These are phyloP conservation scores for Atlantisia rogersi DNA, from an alignment of 2,113 vertebrate species.

Conservation along the genomic window DNA sequence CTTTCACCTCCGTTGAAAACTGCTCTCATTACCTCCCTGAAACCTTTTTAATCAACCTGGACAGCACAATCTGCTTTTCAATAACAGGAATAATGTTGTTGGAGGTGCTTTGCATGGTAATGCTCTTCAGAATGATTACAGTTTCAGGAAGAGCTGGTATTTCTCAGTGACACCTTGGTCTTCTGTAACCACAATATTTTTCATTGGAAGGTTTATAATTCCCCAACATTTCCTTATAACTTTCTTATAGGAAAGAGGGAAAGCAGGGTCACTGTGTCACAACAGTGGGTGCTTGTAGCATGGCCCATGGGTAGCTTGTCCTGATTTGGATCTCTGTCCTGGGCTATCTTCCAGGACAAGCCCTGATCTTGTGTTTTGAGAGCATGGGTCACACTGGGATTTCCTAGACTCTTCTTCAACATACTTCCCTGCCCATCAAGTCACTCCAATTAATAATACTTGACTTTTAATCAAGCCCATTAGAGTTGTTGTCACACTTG, in stretches of 20 bases:
- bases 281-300: not conserved
- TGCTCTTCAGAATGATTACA: fast-evolving
- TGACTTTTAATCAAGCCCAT: not conserved
- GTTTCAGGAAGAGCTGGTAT: not conserved
- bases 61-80: not conserved
- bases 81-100: not conserved
- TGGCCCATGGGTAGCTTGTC: not conserved
- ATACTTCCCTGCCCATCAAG: not conserved
- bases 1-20: not conserved
- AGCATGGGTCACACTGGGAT: fast-evolving
- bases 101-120: not conserved
- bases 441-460: not conserved
- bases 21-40: not conserved
- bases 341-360: not conserved
- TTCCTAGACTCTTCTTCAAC: not conserved
- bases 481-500: fast-evolving
- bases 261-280: not conserved
- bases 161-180: not conserved
- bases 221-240: not conserved
- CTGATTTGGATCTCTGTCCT: not conserved
- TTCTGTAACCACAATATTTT: not conserved
- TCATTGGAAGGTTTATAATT: not conserved
- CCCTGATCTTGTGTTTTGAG: no score
- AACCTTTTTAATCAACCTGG: not conserved
- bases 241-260: not conserved